Percentiles rank a stretch among this genome's conserved stretches.
Evolutionary conservation across 2,797 vertebrate species (phyloP).

Genomic region (Dendrocincla fuliginosa): DNA sequence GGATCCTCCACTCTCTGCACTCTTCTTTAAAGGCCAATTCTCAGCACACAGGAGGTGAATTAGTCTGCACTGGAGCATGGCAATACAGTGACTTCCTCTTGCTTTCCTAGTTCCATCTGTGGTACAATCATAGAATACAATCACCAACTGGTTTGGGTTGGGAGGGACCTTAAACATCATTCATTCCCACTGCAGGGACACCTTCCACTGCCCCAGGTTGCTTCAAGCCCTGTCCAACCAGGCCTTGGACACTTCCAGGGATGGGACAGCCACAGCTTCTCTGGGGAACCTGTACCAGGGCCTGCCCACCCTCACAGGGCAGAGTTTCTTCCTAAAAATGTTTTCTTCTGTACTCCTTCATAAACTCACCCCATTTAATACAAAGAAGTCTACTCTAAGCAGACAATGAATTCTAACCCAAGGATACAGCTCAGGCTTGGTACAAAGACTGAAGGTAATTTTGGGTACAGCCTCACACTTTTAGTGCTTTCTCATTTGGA

Average conservation of each 20-base stretch:
- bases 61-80: neutral
- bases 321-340: neutral
- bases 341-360: neutral
- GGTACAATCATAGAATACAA: neutral
- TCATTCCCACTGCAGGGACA: neutral
- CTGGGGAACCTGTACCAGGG: accelerated
- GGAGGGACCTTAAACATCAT: neutral
- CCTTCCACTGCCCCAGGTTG: accelerated
- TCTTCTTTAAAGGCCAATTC: neutral
- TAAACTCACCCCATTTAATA: accelerated
- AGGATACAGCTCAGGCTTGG: accelerated
- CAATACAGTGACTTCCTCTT: neutral
- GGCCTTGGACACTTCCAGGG: too few species aligned
- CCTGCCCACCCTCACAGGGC: neutral
- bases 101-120: neutral
- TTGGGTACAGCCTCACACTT: neutral
- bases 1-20: neutral
- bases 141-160: neutral
- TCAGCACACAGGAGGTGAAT: neutral
- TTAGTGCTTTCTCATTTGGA: neutral
- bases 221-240: accelerated
- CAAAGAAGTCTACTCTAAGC: neutral
- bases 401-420: neutral
- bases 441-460: neutral
- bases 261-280: too few species aligned